phyloP scores from a whole-genome alignment of 2,888 invertebrate genomes.

The Copidosoma aretas region DNA sequence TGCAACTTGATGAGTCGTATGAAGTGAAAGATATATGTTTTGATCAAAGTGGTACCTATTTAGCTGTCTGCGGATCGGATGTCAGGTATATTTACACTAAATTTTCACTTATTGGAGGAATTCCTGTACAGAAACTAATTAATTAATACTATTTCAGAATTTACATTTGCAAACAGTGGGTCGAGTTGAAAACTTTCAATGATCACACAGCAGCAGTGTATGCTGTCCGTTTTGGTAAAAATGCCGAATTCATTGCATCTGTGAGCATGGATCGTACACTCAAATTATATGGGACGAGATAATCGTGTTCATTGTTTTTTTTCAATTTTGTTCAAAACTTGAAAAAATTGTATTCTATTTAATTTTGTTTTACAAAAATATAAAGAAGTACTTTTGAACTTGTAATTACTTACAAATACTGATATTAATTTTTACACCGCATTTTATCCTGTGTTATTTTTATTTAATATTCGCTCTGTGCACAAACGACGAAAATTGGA shows the following conservation, averaged over 20 bases:
- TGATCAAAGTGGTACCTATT: conserved; percentile 97
- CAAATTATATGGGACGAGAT: conserved; percentile 79
- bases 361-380: too few species aligned
- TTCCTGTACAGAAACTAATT: background rate
- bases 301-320: background rate
- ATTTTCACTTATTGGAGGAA: background rate
- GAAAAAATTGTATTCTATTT: too few species aligned
- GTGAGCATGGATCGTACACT: conserved; percentile 97
- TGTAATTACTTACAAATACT: too few species aligned
- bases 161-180: conserved; percentile 96
- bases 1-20: conserved; percentile 90
- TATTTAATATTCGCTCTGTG: too few species aligned
- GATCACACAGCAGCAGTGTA: conserved; percentile 98
- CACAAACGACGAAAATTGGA: too few species aligned
- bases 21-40: conserved; percentile 93
- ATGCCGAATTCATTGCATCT: conserved; percentile 92
- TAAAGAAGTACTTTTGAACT: too few species aligned
- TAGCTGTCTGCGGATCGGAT: conserved; percentile 95
- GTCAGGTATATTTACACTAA: conserved; percentile 71
- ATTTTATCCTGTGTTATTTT: too few species aligned
- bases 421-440: too few species aligned
- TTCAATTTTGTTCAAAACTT: too few species aligned
- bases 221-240: conserved; percentile 92
- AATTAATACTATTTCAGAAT: conserved; percentile 68
- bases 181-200: conserved; percentile 89